Percentiles rank a stretch among this genome's conserved stretches.
These are phyloP conservation scores for Drosophila niveifrons DNA, from an alignment of 2,888 invertebrate species.

Conservation along the genomic window DNA sequence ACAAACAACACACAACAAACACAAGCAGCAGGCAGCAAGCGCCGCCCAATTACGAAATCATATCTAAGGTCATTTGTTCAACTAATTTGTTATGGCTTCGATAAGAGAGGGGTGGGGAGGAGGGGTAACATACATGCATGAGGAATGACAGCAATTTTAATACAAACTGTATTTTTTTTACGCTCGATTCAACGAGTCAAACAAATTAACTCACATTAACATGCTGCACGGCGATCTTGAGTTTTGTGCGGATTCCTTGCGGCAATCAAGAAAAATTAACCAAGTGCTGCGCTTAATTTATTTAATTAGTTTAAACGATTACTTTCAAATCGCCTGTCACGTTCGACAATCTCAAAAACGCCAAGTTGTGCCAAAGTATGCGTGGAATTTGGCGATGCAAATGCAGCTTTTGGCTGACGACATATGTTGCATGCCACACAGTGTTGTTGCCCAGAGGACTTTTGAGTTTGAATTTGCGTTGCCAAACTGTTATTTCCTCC, in stretches of 20 bases:
- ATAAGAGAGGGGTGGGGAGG: constrained; percentile 8
- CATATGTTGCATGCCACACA: constrained; percentile 59
- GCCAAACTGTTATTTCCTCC: constrained; percentile 4
- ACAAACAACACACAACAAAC: constrained; percentile 15
- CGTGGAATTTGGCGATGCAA: constrained; percentile 60
- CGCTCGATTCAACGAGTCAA: constrained; percentile 50
- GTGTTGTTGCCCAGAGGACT: constrained; percentile 14
- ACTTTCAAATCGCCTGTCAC: constrained; percentile 59
- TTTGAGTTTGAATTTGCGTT: not conserved
- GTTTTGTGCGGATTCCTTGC: constrained; percentile 45
- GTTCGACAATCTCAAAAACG: constrained; percentile 10
- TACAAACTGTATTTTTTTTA: constrained; percentile 38
- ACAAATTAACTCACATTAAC: constrained; percentile 65
- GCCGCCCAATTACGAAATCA: constrained; percentile 78
- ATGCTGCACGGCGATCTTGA: constrained; percentile 47
- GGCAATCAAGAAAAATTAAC: constrained; percentile 35
- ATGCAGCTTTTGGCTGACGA: constrained; percentile 41
- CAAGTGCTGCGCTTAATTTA: constrained; percentile 52
- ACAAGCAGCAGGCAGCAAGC: constrained; percentile 37
- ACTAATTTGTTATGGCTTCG: constrained; percentile 74
- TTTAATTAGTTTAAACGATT: constrained; percentile 65
- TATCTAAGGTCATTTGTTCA: constrained; percentile 83
- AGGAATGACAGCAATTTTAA: constrained; percentile 57
- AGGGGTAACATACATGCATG: constrained; percentile 6
- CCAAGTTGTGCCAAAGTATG: constrained; percentile 45